Percentiles rank a stretch among this genome's conserved stretches.
phyloP scores from a whole-genome alignment of 2,797 vertebrate species.

The Acestrorhynchus altus region DNA sequence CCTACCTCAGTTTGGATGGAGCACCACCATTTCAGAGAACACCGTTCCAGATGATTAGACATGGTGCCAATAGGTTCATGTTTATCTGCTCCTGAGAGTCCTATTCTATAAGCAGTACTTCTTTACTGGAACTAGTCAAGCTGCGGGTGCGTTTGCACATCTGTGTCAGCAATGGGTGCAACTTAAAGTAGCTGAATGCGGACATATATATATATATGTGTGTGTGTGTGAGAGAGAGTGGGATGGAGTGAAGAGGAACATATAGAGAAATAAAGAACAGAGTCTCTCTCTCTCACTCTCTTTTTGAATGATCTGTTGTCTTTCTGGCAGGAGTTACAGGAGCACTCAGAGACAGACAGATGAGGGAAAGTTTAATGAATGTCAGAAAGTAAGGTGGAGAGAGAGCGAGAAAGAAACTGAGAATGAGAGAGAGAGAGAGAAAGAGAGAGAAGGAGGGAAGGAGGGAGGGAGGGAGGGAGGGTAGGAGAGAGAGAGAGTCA shows the following conservation, averaged over 20 bases:
- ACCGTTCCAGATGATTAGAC: too few relatives aligned
- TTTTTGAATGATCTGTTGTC: neutral
- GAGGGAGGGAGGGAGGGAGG: conserved; percentile 47
- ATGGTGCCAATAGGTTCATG: too few relatives aligned
- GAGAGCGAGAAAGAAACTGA: neutral
- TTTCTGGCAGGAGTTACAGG: conserved; percentile 28
- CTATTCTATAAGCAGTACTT: too few relatives aligned
- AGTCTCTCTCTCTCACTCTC: neutral
- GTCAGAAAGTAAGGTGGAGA: conserved; percentile 46
- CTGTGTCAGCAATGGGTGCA: too few relatives aligned
- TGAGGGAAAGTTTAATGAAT: conserved; percentile 40
- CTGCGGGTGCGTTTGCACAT: too few relatives aligned
- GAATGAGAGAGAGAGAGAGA: conserved; percentile 5
- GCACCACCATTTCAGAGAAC: too few relatives aligned
- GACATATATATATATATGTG: too few relatives aligned
- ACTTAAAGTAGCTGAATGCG: too few relatives aligned
- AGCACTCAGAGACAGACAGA: conserved; percentile 26
- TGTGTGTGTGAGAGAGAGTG: neutral
- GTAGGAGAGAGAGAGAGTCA: conserved; percentile 48
- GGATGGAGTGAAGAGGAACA: conserved; percentile 13
- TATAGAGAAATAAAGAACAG: conserved; percentile 8
- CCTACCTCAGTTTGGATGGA: too few relatives aligned
- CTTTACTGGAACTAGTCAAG: too few relatives aligned
- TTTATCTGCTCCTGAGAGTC: too few relatives aligned
- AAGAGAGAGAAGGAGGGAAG: conserved; percentile 33